phyloP scores from a whole-genome alignment of 2,888 invertebrate genomes.

The Zygothrica quintamaculata region DNA sequence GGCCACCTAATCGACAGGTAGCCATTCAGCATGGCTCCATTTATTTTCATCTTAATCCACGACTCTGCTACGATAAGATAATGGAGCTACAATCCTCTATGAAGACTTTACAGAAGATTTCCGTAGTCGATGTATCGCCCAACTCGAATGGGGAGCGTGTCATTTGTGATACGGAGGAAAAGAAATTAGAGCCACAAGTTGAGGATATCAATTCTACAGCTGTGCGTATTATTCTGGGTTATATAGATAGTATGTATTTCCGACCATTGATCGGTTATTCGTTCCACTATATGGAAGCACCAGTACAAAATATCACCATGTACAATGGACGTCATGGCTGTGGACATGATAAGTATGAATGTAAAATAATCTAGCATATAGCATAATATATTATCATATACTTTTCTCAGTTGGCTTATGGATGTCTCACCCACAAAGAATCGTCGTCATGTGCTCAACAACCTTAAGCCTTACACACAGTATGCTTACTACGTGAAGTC shows the following conservation, averaged over 20 bases:
- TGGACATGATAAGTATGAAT: conserved; percentile 89
- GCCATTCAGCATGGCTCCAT: conserved; percentile 86
- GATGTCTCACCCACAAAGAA: conserved; percentile 83
- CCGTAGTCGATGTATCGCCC: conserved; percentile 77
- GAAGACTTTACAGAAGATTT: conserved; percentile 52
- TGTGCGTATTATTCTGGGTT: conserved; percentile 87
- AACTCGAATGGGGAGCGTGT: conserved; percentile 96
- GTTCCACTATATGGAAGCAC: conserved; percentile 92
- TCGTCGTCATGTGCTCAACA: conserved; percentile 86
- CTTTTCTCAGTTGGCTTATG: conserved; percentile 88
- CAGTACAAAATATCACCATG: conserved; percentile 90
- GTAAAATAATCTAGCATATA: not conserved
- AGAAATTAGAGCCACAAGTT: conserved; percentile 81
- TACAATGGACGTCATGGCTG: conserved; percentile 96
- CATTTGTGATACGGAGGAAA: conserved; percentile 86
- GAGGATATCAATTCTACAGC: conserved; percentile 83
- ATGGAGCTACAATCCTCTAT: conserved; percentile 84
- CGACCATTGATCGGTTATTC: conserved; percentile 95
- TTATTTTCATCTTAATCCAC: conserved; percentile 90
- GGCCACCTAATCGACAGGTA: conserved; percentile 85
- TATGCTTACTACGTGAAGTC: conserved; percentile 98
- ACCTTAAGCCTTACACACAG: conserved; percentile 93
- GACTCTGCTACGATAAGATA: conserved; percentile 88
- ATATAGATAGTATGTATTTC: conserved; percentile 88
- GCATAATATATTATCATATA: not conserved